Conservation (phyloP, 1,140 invertebrate species). For the Papilio helenus region DNA sequence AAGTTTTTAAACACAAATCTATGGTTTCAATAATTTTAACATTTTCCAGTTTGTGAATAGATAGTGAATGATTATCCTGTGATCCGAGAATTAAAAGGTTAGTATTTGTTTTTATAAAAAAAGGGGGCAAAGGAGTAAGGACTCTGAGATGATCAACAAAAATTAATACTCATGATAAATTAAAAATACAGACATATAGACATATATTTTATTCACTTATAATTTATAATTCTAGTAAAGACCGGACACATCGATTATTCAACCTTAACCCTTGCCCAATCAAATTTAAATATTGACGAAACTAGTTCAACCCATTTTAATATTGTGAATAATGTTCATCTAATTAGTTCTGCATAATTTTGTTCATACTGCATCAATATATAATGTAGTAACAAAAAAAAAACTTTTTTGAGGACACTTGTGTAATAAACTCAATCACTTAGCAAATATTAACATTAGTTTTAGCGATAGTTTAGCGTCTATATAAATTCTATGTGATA, state of each 20-base stretch:
- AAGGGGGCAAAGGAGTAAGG: too few species aligned
- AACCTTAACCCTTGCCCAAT: conserved; percentile 56
- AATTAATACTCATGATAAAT: too few species aligned
- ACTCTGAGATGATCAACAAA: too few species aligned
- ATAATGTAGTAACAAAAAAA: not conserved
- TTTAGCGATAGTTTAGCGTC: not conserved
- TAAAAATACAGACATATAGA: not conserved
- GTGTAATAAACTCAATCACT: not conserved
- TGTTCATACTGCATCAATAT: not conserved
- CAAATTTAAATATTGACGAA: conserved; percentile 49
- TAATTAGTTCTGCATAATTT: not conserved
- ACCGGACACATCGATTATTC: conserved; percentile 53
- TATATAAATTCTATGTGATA: not conserved
- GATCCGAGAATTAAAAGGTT: conserved; percentile 63
- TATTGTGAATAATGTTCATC: conserved; percentile 19
- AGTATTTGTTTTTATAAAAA: conserved; percentile 48
- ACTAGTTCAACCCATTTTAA: conserved; percentile 41
- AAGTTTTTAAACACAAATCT: conserved; percentile 40
- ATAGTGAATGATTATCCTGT: conserved; percentile 68
- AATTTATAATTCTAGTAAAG: conserved; percentile 35
- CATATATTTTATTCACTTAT: not conserved
- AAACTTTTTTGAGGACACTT: not conserved
- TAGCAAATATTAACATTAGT: not conserved
- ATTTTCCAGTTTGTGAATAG: conserved; percentile 49
- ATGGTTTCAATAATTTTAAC: conserved; percentile 5